phyloP scores from a whole-genome alignment of 2,797 vertebrate genomes.

The Clarias platycephalus region DNA sequence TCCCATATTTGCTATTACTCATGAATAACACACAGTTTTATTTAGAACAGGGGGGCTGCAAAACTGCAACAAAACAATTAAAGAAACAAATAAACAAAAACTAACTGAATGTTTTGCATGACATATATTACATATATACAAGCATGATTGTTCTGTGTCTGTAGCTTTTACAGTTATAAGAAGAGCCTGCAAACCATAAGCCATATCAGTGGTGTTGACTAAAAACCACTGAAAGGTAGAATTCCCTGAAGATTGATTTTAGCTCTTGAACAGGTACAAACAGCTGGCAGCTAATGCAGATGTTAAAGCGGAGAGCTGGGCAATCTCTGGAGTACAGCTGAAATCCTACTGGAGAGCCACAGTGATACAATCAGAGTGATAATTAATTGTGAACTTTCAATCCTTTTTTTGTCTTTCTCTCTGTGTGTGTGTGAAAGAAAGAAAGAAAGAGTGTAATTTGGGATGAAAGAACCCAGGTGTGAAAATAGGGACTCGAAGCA shows the following conservation, averaged over 20 bases:
- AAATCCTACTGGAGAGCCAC: not conserved
- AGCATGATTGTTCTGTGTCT: not conserved
- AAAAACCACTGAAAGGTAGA: not conserved
- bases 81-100: not conserved
- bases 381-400: not conserved
- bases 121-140: not conserved
- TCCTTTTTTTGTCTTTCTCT: not conserved
- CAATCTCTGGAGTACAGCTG: not conserved
- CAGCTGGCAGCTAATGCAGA: not conserved
- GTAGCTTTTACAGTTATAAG: not conserved
- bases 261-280: not conserved
- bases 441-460: not conserved
- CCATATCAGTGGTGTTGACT: no score
- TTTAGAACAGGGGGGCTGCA: not conserved
- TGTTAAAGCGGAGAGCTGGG: not conserved
- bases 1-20: constrained; percentile 40
- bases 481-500: not conserved
- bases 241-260: not conserved
- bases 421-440: not conserved
- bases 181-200: not conserved
- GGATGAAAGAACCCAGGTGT: not conserved
- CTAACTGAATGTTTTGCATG: not conserved
- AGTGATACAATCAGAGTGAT: not conserved
- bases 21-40: not conserved
- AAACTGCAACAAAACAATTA: not conserved